phyloP scores from a whole-genome alignment of 2,888 invertebrate species.

The Athrips mouffetella region DNA sequence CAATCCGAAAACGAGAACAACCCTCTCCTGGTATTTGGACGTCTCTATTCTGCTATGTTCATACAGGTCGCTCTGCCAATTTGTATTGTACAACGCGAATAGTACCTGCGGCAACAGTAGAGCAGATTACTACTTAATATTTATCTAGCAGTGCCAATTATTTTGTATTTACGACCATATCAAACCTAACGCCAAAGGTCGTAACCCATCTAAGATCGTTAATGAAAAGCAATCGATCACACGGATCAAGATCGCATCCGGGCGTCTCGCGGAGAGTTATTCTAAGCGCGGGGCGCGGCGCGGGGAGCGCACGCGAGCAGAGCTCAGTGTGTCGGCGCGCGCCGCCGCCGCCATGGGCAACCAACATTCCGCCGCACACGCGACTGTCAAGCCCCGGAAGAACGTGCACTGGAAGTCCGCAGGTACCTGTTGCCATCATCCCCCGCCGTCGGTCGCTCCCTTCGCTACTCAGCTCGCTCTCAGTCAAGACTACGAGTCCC shows the following conservation, averaged over 20 bases:
- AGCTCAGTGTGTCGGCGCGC: constrained; percentile 71
- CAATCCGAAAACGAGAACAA: constrained; percentile 2
- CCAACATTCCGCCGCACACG: constrained; percentile 70
- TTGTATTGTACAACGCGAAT: background rate
- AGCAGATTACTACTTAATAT: background rate
- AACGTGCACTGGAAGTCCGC: constrained; percentile 91
- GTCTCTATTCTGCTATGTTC: background rate
- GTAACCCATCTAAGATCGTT: constrained; percentile 35
- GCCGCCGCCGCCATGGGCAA: constrained; percentile 77
- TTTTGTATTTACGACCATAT: constrained; percentile 28
- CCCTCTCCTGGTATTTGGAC: background rate
- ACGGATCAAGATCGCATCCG: constrained; percentile 59
- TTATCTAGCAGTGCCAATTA: constrained; percentile 10
- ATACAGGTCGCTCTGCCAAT: background rate
- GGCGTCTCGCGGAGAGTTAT: constrained; percentile 55
- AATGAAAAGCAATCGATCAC: constrained; percentile 60
- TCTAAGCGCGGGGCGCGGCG: constrained; percentile 51
- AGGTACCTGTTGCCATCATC: constrained; percentile 77
- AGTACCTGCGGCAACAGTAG: background rate
- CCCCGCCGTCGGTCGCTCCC: constrained; percentile 22
- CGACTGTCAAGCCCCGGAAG: constrained; percentile 80
- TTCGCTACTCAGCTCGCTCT: constrained; percentile 21
- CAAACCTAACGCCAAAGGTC: constrained; percentile 45
- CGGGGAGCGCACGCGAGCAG: constrained; percentile 42
- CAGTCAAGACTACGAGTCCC: constrained; percentile 35